phyloP scores from a whole-genome alignment of 2,113 vertebrate species.

The Struthidea cinerea region DNA sequence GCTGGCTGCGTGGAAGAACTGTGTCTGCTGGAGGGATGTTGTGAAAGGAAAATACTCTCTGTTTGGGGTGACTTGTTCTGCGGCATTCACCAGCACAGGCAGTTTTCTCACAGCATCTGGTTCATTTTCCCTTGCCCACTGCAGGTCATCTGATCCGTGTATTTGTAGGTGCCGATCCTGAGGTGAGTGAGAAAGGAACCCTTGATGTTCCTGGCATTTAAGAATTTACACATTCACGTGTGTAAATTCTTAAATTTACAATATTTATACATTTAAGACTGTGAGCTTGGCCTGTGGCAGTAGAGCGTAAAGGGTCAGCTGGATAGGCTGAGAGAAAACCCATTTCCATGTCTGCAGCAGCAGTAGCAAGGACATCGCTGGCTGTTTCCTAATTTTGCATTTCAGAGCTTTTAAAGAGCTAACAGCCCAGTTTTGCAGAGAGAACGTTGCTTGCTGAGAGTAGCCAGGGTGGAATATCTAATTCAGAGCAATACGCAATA shows the following conservation, averaged over 20 bases:
- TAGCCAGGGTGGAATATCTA: no score
- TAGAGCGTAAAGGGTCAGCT: not conserved
- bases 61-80: not conserved
- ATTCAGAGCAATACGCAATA: not conserved
- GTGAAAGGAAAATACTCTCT: not conserved
- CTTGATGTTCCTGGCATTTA: not conserved
- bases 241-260: no score
- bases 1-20: not conserved
- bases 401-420: not conserved
- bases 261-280: no score
- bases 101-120: not conserved
- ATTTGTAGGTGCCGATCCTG: not conserved
- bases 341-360: not conserved
- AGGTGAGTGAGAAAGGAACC: not conserved
- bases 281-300: no score
- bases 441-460: no score
- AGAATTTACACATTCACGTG: no score
- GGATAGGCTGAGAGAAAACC: not conserved
- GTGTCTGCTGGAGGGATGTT: not conserved
- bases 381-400: not conserved
- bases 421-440: no score
- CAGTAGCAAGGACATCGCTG: not conserved
- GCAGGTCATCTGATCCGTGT: not conserved
- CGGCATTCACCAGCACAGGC: not conserved
- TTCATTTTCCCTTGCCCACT: not conserved